Conservation (phyloP, 1,140 invertebrate species). For the Adelges cooleyi region DNA sequence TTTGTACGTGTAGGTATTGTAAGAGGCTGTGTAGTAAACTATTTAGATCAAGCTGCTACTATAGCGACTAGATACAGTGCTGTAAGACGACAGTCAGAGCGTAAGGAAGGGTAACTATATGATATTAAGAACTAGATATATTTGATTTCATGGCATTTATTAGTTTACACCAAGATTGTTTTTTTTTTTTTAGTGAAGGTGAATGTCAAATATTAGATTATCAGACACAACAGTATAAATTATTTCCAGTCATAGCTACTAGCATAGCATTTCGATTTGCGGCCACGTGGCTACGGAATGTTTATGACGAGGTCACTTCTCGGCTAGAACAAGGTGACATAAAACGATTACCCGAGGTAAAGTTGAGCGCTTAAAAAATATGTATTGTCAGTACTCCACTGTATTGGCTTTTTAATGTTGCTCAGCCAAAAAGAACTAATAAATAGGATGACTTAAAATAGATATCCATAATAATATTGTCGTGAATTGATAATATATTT, state of each 20-base stretch:
- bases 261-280: constrained; percentile 63
- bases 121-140: no score
- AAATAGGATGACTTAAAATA: no score
- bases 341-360: constrained; percentile 66
- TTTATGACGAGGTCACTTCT: constrained; percentile 67
- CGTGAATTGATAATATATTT: no score
- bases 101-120: constrained; percentile 56
- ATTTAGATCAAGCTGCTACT: constrained; percentile 67
- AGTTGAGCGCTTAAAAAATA: no score
- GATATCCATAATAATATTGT: no score
- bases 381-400: no score
- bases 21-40: constrained; percentile 50
- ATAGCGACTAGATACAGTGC: constrained; percentile 79
- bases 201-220: constrained; percentile 88
- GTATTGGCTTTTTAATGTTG: no score
- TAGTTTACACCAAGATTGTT: not conserved
- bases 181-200: constrained; percentile 47
- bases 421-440: no score
- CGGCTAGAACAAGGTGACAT: constrained; percentile 68
- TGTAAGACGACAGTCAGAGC: constrained; percentile 77
- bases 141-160: not conserved
- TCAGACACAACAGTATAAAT: constrained; percentile 82
- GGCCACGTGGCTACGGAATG: constrained; percentile 62
- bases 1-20: constrained; percentile 76
- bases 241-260: constrained; percentile 70